These are phyloP conservation scores for Spongilla lacustris DNA, from an alignment of 37 sponge, comb jelly and placozoan genomes.

Conservation along the genomic window DNA sequence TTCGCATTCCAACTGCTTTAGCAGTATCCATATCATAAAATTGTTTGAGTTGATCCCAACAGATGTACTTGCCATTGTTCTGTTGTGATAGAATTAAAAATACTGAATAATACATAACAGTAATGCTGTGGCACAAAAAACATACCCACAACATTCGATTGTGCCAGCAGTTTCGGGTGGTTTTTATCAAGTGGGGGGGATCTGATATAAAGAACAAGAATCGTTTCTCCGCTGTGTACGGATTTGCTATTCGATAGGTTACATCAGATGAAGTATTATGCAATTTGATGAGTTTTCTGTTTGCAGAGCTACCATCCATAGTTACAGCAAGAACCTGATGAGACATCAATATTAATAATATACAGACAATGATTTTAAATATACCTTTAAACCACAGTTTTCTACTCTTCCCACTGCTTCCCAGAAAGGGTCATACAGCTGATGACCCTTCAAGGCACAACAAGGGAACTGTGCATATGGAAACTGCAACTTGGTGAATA, in stretches of 20 bases:
- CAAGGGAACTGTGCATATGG: slow-evolving; percentile 32
- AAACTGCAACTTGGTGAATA: slow-evolving; percentile 18
- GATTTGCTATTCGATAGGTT: slow-evolving; percentile 15
- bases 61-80: slow-evolving; percentile 17
- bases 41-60: slow-evolving; percentile 20
- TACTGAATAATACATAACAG: not conserved
- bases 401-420: not conserved
- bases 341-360: not conserved
- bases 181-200: too few relatives aligned
- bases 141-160: slow-evolving; percentile 12
- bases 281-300: slow-evolving; percentile 3
- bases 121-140: not conserved
- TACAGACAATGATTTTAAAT: not conserved
- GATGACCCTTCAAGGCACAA: too few relatives aligned
- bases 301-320: slow-evolving; percentile 10
- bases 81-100: slow-evolving; percentile 1
- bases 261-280: slow-evolving; percentile 8
- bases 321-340: slow-evolving; percentile 20
- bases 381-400: slow-evolving; percentile 11
- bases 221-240: slow-evolving; percentile 4
- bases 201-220: too few relatives aligned
- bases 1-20: slow-evolving; percentile 1
- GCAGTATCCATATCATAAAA: slow-evolving; percentile 4
- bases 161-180: too few relatives aligned
- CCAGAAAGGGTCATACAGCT: too few relatives aligned